Percentiles rank a stretch among this genome's conserved stretches.
Conservation (phyloP, 1,140 invertebrate genomes). For the Hyposmocoma kahamanoa region DNA sequence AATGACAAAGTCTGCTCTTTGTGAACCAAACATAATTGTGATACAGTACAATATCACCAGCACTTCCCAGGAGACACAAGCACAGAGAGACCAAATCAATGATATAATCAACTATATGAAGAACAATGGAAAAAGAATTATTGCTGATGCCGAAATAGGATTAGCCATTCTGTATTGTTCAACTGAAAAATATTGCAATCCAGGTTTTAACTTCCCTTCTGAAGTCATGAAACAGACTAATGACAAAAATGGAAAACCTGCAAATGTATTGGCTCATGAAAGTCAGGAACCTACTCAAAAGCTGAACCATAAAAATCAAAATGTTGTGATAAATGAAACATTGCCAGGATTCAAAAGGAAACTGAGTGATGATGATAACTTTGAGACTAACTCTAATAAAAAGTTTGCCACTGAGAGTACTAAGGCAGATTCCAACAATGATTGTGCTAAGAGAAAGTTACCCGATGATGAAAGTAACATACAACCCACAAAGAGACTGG, state of each 20-base stretch:
- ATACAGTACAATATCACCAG: constrained; percentile 65
- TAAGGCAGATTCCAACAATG: constrained; percentile 9
- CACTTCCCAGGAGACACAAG: constrained; percentile 61
- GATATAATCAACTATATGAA: constrained; percentile 64
- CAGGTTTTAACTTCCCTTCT: constrained; percentile 64
- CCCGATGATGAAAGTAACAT: constrained; percentile 18
- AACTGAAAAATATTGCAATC: constrained; percentile 79
- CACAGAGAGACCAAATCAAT: constrained; percentile 60
- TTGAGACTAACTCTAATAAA: constrained; percentile 24
- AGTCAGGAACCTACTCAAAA: constrained; percentile 34
- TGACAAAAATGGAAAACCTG: constrained; percentile 16
- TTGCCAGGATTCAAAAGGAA: constrained; percentile 45
- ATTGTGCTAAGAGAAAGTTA: constrained; percentile 36
- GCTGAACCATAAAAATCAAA: constrained; percentile 33
- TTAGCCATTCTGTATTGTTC: constrained; percentile 78
- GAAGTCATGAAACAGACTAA: constrained; percentile 48
- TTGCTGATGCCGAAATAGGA: constrained; percentile 80
- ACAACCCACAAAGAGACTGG: constrained; percentile 43
- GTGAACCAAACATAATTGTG: constrained; percentile 61
- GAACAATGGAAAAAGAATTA: constrained; percentile 69
- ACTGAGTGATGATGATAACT: constrained; percentile 26
- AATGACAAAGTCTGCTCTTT: constrained; percentile 65
- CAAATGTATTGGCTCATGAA: constrained; percentile 48
- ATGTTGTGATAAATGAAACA: constrained; percentile 55
- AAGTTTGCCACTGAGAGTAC: constrained; percentile 28